phyloP scores from a whole-genome alignment of 2,113 vertebrate genomes.

The Pteronura brasiliensis region DNA sequence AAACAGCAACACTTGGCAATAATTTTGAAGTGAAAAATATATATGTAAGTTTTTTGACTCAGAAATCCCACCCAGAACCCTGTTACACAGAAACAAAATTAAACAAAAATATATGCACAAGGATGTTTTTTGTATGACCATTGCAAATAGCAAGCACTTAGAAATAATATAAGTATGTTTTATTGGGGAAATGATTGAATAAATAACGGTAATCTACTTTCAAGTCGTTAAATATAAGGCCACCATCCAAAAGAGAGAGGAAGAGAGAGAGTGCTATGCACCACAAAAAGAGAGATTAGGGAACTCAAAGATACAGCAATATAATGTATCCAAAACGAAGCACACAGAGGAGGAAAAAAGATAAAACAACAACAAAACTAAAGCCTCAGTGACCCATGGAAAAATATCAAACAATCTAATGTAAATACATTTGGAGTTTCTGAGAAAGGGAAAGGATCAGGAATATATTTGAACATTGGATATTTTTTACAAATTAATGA shows the following conservation, averaged over 20 bases:
- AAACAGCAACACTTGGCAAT: neutral
- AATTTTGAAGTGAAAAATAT: neutral
- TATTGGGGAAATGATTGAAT: neutral
- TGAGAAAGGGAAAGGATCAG: neutral
- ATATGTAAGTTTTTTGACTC: neutral
- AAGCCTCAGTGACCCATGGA: neutral
- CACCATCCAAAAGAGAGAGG: neutral
- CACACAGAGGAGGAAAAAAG: neutral
- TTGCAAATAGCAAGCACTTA: neutral
- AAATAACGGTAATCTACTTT: neutral
- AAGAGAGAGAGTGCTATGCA: rapidly evolving
- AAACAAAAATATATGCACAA: neutral
- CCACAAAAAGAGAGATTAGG: too few relatives aligned
- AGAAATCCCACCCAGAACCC: neutral
- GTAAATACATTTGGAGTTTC: neutral
- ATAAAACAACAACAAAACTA: neutral
- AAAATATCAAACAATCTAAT: neutral
- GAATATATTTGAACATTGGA: neutral
- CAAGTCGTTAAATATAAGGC: neutral
- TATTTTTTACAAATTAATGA: neutral
- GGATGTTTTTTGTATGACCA: neutral
- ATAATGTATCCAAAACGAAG: neutral
- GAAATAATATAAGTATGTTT: rapidly evolving
- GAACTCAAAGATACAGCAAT: neutral
- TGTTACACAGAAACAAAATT: neutral